Conservation (phyloP, 1,140 invertebrate species). For the Heliconius himera region DNA sequence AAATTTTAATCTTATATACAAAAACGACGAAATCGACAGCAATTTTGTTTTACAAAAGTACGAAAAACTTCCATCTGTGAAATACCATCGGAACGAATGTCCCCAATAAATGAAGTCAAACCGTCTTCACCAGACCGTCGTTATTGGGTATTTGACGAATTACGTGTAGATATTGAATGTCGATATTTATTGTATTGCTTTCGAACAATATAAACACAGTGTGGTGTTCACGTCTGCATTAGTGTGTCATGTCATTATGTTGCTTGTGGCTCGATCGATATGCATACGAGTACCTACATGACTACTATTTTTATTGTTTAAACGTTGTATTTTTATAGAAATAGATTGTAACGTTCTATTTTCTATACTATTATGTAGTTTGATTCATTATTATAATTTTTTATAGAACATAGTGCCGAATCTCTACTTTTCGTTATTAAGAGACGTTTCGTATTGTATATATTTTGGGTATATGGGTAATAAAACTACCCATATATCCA, state of each 20-base stretch:
- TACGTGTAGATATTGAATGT: conserved; percentile 6
- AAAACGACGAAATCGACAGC: not conserved
- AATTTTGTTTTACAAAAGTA: not conserved
- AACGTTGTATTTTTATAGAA: not conserved
- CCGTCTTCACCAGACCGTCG: conserved; percentile 16
- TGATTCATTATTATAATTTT: too few relatives aligned
- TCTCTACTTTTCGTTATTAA: too few relatives aligned
- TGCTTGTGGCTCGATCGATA: not conserved
- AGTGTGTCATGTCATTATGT: not conserved
- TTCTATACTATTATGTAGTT: too few relatives aligned
- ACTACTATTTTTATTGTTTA: not conserved
- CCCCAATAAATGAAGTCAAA: conserved; percentile 18
- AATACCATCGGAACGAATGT: not conserved
- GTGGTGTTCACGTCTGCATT: not conserved
- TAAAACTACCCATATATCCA: too few relatives aligned
- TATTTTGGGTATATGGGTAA: too few relatives aligned
- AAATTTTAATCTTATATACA: not conserved
- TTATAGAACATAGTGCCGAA: too few relatives aligned
- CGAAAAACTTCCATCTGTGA: not conserved
- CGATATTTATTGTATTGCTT: not conserved
- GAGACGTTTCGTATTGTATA: too few relatives aligned
- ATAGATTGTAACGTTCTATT: too few relatives aligned
- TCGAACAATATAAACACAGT: not conserved
- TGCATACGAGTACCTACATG: not conserved
- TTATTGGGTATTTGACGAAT: conserved; percentile 14